Base-by-base conservation (phyloP, 2,888 invertebrate species). In the Eupithecia exiguata region DNA sequence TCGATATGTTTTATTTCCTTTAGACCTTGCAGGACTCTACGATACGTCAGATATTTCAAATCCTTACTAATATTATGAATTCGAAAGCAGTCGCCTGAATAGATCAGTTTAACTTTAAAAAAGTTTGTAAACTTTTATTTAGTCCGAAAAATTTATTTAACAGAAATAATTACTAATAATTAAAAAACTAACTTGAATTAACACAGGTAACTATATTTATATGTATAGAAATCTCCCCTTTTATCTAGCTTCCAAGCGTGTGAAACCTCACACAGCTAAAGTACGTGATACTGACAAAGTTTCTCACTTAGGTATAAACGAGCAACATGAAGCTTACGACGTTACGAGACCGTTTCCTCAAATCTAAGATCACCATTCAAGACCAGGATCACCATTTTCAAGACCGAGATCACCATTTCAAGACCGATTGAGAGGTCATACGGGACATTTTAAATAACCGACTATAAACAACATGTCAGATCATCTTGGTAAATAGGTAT, bases 401-500 rank as follows among this genome's bases (percentile, higher is more conserved):
- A 67, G 36, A 43, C 38, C 68, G 36, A 25, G 68, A 69, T 58
- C 16, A 69, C 38, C 68, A 66, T 66, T 66, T 38, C 65, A 40
- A 35, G 36, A 38, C n/a, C 38, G 53, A 49, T 69, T 14, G 36
- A 68, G 14, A 70, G 65, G 63, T 70, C 70, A 70, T 38, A 70
- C 61, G 69, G 61, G 35, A 70, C 62, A 43, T 43, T 38, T 49
- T 30, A 73, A 70, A 71, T 71, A 63, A 58, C 70, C 43, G 35
- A 30, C 62, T 62, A 62, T 62, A 62, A 62, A 62, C 35, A 62
- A 62, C 35, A 35, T 43, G 25, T 43, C 68, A 58, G 38, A 72
- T 71, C 69, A 79, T 82, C 78, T 80, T 71, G 36, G 74, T 63
- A 74, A 72, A 58, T 58, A 25, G 61, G 78, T 67, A 74, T 75